phyloP scores from a whole-genome alignment of 1,140 invertebrate species.

The Bradysia coprophila region DNA sequence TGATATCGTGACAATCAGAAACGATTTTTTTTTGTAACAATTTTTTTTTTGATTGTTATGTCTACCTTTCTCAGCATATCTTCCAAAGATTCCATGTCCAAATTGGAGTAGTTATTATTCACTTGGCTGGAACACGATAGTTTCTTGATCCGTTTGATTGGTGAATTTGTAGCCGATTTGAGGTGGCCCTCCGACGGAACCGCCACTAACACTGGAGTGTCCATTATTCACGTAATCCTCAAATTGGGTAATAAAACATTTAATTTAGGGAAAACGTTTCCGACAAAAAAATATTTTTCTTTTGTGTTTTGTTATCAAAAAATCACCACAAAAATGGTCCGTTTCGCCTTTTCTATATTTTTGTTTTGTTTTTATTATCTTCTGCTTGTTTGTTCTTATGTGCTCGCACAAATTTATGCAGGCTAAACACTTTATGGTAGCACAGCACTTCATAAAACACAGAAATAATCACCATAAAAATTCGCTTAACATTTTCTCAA shows the following conservation, averaged over 20 bases:
- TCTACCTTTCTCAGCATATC: slow-evolving; percentile 69
- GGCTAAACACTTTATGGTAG: neutral
- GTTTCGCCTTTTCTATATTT: too few relatives aligned
- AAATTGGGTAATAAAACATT: neutral
- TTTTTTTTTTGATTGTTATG: too few relatives aligned
- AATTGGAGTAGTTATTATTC: slow-evolving; percentile 40
- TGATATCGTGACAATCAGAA: too few relatives aligned
- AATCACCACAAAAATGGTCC: too few relatives aligned
- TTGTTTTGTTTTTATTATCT: neutral
- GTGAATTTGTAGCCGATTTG: slow-evolving; percentile 18
- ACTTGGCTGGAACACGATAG: slow-evolving; percentile 25
- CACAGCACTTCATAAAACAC: neutral
- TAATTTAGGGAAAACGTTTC: too few relatives aligned
- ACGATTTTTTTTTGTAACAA: too few relatives aligned
- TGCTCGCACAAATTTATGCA: neutral
- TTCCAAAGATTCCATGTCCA: slow-evolving; percentile 57
- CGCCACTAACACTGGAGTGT: slow-evolving; percentile 14
- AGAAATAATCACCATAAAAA: neutral
- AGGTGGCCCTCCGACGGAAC: slow-evolving; percentile 11
- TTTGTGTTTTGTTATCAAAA: too few relatives aligned
- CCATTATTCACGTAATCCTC: neutral
- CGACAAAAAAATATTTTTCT: too few relatives aligned
- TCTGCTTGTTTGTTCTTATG: neutral
- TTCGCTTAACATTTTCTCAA: neutral
- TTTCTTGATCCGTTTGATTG: slow-evolving; percentile 15